Evolutionary conservation across 2,113 vertebrate genomes (phyloP).

Genomic region (Rattus rattus): DNA sequence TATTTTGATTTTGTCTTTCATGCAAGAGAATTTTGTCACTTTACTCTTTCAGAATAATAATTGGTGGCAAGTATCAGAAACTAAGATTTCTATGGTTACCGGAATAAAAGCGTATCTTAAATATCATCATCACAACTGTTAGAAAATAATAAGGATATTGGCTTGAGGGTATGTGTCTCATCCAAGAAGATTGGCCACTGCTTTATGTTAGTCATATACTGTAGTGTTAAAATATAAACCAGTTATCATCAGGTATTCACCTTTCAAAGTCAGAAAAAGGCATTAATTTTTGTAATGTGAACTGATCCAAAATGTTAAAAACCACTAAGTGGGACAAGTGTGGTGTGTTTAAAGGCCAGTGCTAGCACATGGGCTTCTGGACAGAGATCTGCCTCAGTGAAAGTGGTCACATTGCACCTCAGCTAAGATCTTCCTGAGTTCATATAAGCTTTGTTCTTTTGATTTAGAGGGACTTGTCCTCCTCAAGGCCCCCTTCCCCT

Average conservation of each 20-base stretch:
- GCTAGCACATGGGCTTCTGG: not conserved
- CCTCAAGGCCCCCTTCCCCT: accelerated
- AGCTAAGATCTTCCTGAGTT: not conserved
- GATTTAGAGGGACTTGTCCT: not conserved
- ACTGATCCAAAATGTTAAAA: not conserved
- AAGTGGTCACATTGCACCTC: not conserved
- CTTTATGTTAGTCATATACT: not conserved
- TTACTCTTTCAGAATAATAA: not conserved
- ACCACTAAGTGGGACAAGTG: not conserved
- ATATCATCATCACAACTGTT: not conserved
- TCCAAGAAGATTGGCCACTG: not conserved
- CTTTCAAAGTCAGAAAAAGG: not conserved
- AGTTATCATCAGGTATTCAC: not conserved
- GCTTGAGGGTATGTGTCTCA: not conserved
- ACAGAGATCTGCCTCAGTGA: not conserved
- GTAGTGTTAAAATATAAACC: not conserved
- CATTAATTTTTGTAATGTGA: not conserved
- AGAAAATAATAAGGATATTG: not conserved
- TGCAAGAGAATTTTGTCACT: not conserved
- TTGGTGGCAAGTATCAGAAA: not conserved
- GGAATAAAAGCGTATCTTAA: not conserved
- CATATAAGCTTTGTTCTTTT: not conserved
- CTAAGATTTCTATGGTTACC: not conserved
- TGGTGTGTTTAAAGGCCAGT: not conserved
- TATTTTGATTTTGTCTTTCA: slow-evolving; percentile 51